Evolutionary conservation across 2,797 vertebrate species (phyloP).

Genomic region (Cichlasoma orientale): DNA sequence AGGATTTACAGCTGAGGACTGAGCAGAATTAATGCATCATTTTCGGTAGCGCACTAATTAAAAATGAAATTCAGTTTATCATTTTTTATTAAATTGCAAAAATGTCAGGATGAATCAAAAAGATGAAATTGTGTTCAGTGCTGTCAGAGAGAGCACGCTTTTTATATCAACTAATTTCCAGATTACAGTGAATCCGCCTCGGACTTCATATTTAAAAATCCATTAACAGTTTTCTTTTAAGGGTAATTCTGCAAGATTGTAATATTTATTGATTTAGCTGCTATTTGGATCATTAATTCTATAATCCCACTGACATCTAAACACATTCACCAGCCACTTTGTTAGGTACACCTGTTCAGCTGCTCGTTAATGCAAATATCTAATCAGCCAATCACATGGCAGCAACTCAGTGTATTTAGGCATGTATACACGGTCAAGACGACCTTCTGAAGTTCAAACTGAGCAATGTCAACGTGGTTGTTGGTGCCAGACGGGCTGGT

Average conservation of each 20-base stretch:
- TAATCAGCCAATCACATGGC: not conserved
- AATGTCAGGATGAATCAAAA: not conserved
- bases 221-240: not conserved
- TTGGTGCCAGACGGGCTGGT: too few relatives aligned
- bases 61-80: not conserved
- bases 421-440: not conserved
- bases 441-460: not conserved
- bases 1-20: not conserved
- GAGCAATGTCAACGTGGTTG: not conserved
- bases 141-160: not conserved
- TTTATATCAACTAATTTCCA: not conserved
- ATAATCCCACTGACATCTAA: not conserved
- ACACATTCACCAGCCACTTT: not conserved
- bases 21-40: not conserved
- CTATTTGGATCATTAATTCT: not conserved
- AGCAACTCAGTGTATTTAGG: not conserved
- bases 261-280: not conserved
- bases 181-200: not conserved
- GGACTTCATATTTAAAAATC: not conserved
- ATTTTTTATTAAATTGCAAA: not conserved
- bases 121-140: not conserved
- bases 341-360: not conserved
- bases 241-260: not conserved
- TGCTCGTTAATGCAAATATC: not conserved
- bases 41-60: not conserved